Evolutionary conservation across 2,797 vertebrate species (phyloP), one percentile per base, ranked within the genome.

Genomic region (Phoeniculus purpureus): DNA sequence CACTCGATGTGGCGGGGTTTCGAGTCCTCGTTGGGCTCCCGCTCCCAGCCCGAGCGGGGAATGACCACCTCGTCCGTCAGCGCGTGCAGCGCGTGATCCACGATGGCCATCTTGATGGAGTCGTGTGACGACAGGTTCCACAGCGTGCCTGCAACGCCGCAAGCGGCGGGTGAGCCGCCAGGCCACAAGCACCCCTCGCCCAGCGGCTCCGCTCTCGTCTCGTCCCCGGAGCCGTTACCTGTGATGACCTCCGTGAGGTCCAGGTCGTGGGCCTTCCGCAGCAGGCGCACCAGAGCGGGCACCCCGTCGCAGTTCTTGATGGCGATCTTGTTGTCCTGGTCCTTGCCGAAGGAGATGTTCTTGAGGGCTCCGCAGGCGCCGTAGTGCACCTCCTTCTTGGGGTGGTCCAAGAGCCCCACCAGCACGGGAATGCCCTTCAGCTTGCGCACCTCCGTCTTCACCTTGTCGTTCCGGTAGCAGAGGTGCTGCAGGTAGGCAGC

Each of bases 221-320:
- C 73, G 43, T 78, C 43, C 72, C 78, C 1, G 12, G 5, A 54
- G 64, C 51, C 26, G 5, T 86, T 93, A 99, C 99, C 99, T 96
- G 99, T 99, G 96, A 99, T 99, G 50, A 98, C 98, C 95, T 99
- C 99, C 0, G 98, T 99, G 74, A 99, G 98, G 92, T 99, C 99
- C 97, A 99, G 98, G 92, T 99, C 98, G 0, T 85, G 97, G 29
- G 98, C 98, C 96, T 99, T 99, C 70, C 99, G 98, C 92, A 99
- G 96, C 81, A 99, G 97, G 56, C 99, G 96, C 93, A 98, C 96
- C 82, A 99, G 97, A 9, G 98, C 99, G 0, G 98, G 98, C 13
- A 99, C 98, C 2, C 99, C 99, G 2, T 99, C 99, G 37, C 99
- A 99, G 97, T 99, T 99, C 97, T 99, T 99, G 93, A 99, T 99